A percentile compares a stretch with the other conserved stretches of the same genome.
Conservation (phyloP, 2,113 vertebrate genomes). For the Columba janthina region DNA sequence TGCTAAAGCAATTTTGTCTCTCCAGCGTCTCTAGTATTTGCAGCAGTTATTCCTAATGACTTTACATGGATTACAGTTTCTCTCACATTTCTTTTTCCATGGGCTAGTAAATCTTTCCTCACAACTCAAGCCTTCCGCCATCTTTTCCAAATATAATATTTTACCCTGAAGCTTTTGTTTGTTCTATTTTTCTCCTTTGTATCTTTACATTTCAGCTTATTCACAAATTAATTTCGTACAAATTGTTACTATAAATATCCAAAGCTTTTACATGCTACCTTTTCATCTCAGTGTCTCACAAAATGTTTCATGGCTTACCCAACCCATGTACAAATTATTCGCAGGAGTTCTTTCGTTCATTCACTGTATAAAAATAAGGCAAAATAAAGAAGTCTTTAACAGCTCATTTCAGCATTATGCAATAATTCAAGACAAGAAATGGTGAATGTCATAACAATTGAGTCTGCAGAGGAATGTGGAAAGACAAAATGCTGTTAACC, state of each 20-base stretch:
- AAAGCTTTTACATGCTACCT: neutral
- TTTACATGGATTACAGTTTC: neutral
- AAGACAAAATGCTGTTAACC: constrained; percentile 1
- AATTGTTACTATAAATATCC: neutral
- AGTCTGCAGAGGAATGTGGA: neutral
- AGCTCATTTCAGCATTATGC: neutral
- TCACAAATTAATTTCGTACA: neutral
- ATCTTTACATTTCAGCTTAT: neutral
- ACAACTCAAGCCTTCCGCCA: neutral
- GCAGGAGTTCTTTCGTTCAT: neutral
- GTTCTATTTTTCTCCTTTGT: neutral
- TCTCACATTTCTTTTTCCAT: neutral
- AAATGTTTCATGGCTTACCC: neutral
- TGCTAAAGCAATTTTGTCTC: neutral
- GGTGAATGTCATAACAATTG: neutral
- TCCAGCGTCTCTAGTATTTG: neutral
- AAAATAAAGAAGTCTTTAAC: neutral
- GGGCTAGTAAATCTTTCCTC: neutral
- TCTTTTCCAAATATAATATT: neutral
- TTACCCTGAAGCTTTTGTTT: neutral
- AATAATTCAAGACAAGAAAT: neutral
- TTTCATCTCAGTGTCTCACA: neutral
- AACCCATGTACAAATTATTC: neutral
- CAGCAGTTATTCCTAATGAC: neutral
- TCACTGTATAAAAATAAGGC: neutral